Evolutionary conservation across 2,797 vertebrate genomes (phyloP).

Genomic region (Melanotaenia boesemani): DNA sequence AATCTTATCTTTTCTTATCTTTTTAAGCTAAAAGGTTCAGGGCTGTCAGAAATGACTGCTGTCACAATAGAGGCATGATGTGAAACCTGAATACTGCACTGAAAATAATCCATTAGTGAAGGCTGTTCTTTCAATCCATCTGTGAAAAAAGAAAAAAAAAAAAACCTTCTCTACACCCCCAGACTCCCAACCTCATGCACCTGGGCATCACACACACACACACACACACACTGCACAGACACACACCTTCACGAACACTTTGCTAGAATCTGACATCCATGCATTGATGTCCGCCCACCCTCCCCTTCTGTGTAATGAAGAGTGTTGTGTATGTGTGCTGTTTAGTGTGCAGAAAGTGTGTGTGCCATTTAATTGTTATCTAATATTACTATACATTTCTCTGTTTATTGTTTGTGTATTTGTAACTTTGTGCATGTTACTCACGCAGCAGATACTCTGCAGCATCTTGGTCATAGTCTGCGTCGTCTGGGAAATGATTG

Average conservation of each 20-base stretch:
- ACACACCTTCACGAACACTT: slow-evolving; percentile 53
- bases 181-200: slow-evolving; percentile 66
- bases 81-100: slow-evolving; percentile 58
- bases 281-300: slow-evolving; percentile 73
- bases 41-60: slow-evolving; percentile 19
- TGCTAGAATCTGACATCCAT: slow-evolving; percentile 69
- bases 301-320: slow-evolving; percentile 64
- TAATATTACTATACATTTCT: slow-evolving; percentile 24
- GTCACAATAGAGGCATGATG: slow-evolving; percentile 43
- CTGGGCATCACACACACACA: slow-evolving; percentile 55
- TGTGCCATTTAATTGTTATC: slow-evolving; percentile 14
- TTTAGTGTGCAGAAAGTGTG: slow-evolving; percentile 16
- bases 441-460: slow-evolving; percentile 94
- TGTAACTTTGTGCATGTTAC: slow-evolving; percentile 62
- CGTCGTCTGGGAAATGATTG: slow-evolving; percentile 95
- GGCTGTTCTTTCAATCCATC: slow-evolving; percentile 64
- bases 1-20: background rate
- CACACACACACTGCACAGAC: slow-evolving; percentile 25
- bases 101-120: slow-evolving; percentile 75
- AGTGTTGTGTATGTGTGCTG: slow-evolving; percentile 15
- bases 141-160: slow-evolving; percentile 44
- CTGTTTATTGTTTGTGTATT: slow-evolving; percentile 7
- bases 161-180: slow-evolving; percentile 61
- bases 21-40: slow-evolving; percentile 19
- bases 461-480: slow-evolving; percentile 94